phyloP scores from a whole-genome alignment of 2,888 invertebrate species.

The Drosophila neutralis region DNA sequence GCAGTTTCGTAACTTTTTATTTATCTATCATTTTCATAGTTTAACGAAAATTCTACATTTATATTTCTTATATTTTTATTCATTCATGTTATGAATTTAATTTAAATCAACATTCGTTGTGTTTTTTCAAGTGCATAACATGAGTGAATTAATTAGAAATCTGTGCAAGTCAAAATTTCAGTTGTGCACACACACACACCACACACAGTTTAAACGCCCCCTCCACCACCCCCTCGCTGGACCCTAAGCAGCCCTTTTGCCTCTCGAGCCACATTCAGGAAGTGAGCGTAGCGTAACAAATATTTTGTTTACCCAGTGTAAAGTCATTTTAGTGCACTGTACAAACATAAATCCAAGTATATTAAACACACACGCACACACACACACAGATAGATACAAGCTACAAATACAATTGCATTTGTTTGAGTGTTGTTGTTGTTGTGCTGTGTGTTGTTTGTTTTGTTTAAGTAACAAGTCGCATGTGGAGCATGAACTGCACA shows the following conservation, averaged over 20 bases:
- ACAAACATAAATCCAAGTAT: constrained; percentile 62
- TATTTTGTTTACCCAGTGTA: constrained; percentile 77
- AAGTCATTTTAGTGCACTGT: constrained; percentile 76
- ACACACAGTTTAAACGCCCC: constrained; percentile 4
- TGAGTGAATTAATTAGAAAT: constrained; percentile 19
- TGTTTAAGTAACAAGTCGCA: constrained; percentile 49
- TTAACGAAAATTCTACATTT: background rate
- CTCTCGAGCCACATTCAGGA: constrained; percentile 30
- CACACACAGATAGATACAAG: constrained; percentile 33
- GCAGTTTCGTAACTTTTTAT: background rate
- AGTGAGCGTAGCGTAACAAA: constrained; percentile 60
- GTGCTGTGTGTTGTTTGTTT: constrained; percentile 31
- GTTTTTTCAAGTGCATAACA: constrained; percentile 1
- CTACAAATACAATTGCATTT: constrained; percentile 53
- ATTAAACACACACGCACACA: constrained; percentile 45
- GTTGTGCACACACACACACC: background rate
- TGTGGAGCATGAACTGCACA: constrained; percentile 37
- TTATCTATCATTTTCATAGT: background rate
- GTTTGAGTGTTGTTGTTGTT: constrained; percentile 15
- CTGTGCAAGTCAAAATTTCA: constrained; percentile 12
- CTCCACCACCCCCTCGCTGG: background rate
- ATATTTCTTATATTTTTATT: background rate
- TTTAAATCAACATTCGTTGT: background rate
- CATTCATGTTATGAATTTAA: background rate
- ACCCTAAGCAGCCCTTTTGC: background rate